phyloP scores from a whole-genome alignment of 2,888 invertebrate species.

The Oligia strigilis region DNA sequence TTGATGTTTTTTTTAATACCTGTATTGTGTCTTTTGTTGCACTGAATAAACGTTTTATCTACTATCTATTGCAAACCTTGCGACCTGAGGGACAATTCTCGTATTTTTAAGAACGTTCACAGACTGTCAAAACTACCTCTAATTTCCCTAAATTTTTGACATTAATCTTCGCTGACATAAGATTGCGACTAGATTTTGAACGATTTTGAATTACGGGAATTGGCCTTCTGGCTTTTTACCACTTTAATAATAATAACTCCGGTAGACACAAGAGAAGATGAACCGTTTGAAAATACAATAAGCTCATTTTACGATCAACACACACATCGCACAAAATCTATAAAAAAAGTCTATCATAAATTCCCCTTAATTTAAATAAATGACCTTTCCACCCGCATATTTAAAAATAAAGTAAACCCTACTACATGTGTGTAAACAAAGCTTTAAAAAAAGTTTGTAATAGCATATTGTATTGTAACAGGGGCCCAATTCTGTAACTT shows the following conservation, averaged over 20 bases:
- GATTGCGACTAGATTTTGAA: background rate
- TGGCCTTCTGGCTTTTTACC: background rate
- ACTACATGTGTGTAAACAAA: constrained; percentile 39
- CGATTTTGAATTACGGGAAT: background rate
- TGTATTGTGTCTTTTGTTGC: too few species aligned
- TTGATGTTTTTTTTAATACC: too few species aligned
- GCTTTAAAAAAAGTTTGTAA: constrained; percentile 58
- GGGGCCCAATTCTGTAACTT: too few species aligned
- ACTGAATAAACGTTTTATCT: too few species aligned
- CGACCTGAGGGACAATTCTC: background rate
- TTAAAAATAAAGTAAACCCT: constrained; percentile 37
- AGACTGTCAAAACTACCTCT: background rate
- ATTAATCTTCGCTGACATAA: background rate
- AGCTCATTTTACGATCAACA: constrained; percentile 2
- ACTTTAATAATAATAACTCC: background rate
- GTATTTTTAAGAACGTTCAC: background rate
- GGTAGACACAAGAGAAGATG: background rate
- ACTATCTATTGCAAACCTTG: too few species aligned
- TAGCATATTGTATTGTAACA: constrained; percentile 72
- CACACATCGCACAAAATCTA: background rate
- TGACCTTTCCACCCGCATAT: constrained; percentile 49
- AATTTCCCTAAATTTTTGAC: background rate
- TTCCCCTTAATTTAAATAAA: constrained; percentile 24
- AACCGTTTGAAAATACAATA: background rate
- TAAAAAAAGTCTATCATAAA: constrained; percentile 7